A percentile compares a stretch with the other conserved stretches of the same genome.
phyloP scores from a whole-genome alignment of 53 echinoderm and acorn worm species.

The Apostichopus leukothele region DNA sequence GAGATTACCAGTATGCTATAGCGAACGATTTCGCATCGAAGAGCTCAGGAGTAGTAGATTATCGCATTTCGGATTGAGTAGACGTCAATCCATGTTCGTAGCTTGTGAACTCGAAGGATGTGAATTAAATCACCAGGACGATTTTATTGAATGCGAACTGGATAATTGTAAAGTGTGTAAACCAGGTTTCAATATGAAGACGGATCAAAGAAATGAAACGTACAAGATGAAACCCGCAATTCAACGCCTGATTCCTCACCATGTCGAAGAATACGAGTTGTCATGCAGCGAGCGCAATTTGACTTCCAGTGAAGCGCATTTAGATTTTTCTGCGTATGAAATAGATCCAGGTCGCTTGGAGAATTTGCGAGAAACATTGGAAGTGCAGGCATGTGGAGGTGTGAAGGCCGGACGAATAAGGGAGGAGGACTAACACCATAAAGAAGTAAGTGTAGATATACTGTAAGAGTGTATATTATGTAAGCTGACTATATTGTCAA shows the following conservation, averaged over 20 bases:
- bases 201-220: background rate
- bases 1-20: slow-evolving; percentile 28
- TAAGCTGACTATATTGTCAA: too few species aligned
- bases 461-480: too few species aligned
- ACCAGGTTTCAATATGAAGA: background rate
- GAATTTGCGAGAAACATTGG: slow-evolving; percentile 31
- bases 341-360: slow-evolving; percentile 33
- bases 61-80: background rate
- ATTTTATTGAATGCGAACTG: slow-evolving; percentile 27
- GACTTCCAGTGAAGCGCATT: background rate
- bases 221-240: background rate
- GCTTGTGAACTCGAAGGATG: slow-evolving; percentile 32
- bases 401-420: slow-evolving; percentile 28
- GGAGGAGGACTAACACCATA: slow-evolving; percentile 13
- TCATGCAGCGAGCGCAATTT: background rate
- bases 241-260: background rate
- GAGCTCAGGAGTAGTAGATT: background rate
- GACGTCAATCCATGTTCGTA: background rate
- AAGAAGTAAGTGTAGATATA: too few species aligned
- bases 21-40: slow-evolving; percentile 31
- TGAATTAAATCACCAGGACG: slow-evolving; percentile 40
- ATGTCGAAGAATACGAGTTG: slow-evolving; percentile 1
- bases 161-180: slow-evolving; percentile 42
- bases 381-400: slow-evolving; percentile 38
- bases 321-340: slow-evolving; percentile 35